phyloP scores from a whole-genome alignment of 2,113 vertebrate species.

The Dinomys branickii region DNA sequence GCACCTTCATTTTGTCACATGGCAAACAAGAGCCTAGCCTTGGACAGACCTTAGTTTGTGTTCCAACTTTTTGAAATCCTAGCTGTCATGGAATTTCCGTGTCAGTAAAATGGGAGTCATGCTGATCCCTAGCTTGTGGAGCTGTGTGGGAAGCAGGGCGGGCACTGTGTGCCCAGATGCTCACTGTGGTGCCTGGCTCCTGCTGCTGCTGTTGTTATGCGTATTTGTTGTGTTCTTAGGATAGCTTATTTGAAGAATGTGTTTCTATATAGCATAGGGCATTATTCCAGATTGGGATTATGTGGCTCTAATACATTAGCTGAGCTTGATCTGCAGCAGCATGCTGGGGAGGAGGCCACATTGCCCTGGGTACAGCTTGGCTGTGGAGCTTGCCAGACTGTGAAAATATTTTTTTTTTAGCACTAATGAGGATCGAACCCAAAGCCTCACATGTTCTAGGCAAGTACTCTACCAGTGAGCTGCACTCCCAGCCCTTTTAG shows the following conservation, averaged over 20 bases:
- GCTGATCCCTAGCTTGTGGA: too few species aligned
- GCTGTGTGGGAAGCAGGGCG: background rate
- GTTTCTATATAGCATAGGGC: background rate
- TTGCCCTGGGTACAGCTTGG: fast-evolving
- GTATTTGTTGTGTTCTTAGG: background rate
- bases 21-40: fast-evolving
- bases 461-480: background rate
- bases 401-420: background rate
- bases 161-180: background rate
- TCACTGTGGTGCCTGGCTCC: background rate
- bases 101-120: too few species aligned
- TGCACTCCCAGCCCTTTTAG: background rate
- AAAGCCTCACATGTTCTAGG: too few species aligned
- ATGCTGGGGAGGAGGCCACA: background rate
- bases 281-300: fast-evolving
- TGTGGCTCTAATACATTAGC: background rate
- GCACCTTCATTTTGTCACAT: fast-evolving
- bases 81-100: fast-evolving
- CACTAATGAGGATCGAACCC: background rate
- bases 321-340: fast-evolving
- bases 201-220: background rate
- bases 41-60: fast-evolving
- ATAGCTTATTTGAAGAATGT: fast-evolving
- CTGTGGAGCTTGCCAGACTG: background rate
- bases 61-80: background rate